Evolutionary conservation across 1,140 invertebrate genomes (phyloP).

Genomic region (Drosophila paulistorum): DNA sequence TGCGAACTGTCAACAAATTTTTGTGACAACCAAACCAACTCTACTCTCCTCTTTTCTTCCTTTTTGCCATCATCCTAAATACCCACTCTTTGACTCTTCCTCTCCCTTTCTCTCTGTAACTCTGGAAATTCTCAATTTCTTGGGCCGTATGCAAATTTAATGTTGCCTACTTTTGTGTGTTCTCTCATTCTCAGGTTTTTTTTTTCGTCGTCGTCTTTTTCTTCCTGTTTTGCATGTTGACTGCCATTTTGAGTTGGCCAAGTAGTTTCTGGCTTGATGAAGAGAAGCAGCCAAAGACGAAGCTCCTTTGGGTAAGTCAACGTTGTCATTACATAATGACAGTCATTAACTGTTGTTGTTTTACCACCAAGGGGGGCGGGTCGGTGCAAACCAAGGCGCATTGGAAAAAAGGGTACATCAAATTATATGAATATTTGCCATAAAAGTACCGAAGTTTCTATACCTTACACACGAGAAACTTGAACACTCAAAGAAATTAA

Average conservation of each 20-base stretch:
- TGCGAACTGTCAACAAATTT: slow-evolving; percentile 51
- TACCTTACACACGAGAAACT: background rate
- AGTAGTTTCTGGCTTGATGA: background rate
- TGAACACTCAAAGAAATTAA: too few relatives aligned
- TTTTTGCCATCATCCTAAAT: too few relatives aligned
- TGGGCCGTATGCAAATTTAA: slow-evolving; percentile 68
- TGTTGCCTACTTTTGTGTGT: slow-evolving; percentile 52
- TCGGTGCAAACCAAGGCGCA: background rate
- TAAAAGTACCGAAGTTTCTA: background rate
- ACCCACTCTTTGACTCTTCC: background rate
- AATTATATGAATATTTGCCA: background rate
- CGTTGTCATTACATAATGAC: slow-evolving; percentile 74
- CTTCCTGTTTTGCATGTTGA: slow-evolving; percentile 30
- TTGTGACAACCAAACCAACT: slow-evolving; percentile 57
- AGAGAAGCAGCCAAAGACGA: slow-evolving; percentile 1
- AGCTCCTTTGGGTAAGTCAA: slow-evolving; percentile 27
- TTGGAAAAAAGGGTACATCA: background rate
- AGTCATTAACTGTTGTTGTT: slow-evolving; percentile 66
- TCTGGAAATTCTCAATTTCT: slow-evolving; percentile 41
- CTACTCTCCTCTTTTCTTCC: background rate
- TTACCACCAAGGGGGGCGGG: slow-evolving; percentile 19
- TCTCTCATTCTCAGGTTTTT: slow-evolving; percentile 19
- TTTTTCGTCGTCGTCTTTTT: background rate
- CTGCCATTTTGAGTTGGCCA: background rate
- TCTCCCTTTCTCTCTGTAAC: background rate